Percentiles rank a stretch among this genome's conserved stretches.
Evolutionary conservation across 1,140 invertebrate genomes (phyloP).

Genomic region (Mamestra configurata): DNA sequence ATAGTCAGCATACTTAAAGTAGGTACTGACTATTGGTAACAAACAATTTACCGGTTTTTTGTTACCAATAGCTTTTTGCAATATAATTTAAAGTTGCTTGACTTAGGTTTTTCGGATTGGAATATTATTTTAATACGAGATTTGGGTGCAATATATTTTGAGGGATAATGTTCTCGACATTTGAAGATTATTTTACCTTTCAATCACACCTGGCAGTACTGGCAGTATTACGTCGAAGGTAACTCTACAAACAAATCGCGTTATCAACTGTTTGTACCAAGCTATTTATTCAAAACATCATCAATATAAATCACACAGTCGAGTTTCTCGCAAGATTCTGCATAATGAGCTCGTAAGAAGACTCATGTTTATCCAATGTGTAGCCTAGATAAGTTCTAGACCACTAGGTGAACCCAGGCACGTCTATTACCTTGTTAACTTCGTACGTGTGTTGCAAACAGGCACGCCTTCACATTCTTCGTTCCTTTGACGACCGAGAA

Average conservation of each 20-base stretch:
- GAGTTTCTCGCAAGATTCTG: conserved; percentile 15
- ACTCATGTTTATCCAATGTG: conserved; percentile 40
- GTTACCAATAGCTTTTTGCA: too few relatives aligned
- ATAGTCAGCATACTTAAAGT: too few relatives aligned
- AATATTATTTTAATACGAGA: too few relatives aligned
- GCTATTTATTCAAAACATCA: not conserved
- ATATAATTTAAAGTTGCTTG: not conserved
- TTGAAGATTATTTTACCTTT: too few relatives aligned
- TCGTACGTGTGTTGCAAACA: conserved; percentile 17
- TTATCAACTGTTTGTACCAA: too few relatives aligned
- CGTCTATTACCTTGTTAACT: conserved; percentile 30
- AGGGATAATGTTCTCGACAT: too few relatives aligned
- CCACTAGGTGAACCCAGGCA: conserved; percentile 28
- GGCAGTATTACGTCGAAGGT: too few relatives aligned
- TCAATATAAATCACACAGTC: conserved; percentile 6
- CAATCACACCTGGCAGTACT: too few relatives aligned
- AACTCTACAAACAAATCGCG: too few relatives aligned
- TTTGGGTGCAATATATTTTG: too few relatives aligned
- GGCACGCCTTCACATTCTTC: conserved; percentile 5
- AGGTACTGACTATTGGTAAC: too few relatives aligned
- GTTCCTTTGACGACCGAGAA: not conserved
- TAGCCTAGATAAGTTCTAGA: conserved; percentile 32
- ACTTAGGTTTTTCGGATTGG: not conserved
- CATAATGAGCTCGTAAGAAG: conserved; percentile 20
- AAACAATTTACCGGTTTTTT: too few relatives aligned